A percentile compares a stretch with the other conserved stretches of the same genome.
Conservation (phyloP, 2,888 invertebrate genomes). For the Eupithecia vulgata region DNA sequence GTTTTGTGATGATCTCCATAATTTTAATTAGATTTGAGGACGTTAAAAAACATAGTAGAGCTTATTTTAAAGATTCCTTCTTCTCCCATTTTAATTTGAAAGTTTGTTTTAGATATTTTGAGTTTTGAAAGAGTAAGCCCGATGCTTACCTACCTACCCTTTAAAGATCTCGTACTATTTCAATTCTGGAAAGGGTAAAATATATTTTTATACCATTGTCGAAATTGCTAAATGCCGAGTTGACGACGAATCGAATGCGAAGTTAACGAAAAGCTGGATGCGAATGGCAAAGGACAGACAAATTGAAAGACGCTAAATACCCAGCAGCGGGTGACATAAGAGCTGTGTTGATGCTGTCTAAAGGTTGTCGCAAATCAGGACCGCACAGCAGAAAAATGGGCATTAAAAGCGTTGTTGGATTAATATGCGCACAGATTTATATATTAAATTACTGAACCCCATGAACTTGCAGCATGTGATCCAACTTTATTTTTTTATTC, state of each 20-base stretch:
- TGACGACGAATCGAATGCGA: too few species aligned
- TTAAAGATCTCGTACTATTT: background rate
- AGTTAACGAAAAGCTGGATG: too few species aligned
- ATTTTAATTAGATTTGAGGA: background rate
- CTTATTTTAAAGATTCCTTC: background rate
- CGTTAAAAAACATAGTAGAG: background rate
- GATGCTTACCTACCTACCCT: too few species aligned
- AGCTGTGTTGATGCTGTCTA: background rate
- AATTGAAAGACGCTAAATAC: too few species aligned
- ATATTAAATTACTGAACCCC: slow-evolving; percentile 41
- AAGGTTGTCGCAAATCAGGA: too few species aligned
- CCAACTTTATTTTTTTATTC: slow-evolving; percentile 58
- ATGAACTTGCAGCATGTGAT: slow-evolving; percentile 60
- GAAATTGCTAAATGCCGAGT: background rate
- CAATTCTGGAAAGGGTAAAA: too few species aligned
- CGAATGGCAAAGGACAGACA: background rate
- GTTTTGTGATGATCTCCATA: background rate
- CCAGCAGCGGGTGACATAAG: background rate
- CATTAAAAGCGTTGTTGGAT: too few species aligned
- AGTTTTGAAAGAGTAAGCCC: background rate
- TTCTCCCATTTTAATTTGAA: too few species aligned
- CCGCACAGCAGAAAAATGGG: too few species aligned
- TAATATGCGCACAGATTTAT: too few species aligned
- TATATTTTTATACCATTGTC: background rate
- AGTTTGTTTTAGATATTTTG: background rate